A percentile compares a stretch with the other conserved stretches of the same genome.
These are phyloP conservation scores for Mayetiola destructor DNA, from an alignment of 2,888 invertebrate genomes.

Conservation along the genomic window DNA sequence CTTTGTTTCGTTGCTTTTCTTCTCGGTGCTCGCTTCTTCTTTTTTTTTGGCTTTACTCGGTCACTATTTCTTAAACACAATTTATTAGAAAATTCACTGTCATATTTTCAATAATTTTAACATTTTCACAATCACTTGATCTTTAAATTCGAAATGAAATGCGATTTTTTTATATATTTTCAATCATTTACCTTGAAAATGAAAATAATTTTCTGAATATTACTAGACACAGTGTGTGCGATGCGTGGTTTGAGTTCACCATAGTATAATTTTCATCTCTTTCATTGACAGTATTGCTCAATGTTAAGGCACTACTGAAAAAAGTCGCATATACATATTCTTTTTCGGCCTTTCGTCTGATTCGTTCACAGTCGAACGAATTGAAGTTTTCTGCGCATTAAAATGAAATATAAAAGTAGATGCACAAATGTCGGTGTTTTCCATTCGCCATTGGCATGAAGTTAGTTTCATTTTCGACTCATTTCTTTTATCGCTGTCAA, in stretches of 20 bases:
- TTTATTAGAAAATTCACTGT: neutral
- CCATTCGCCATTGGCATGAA: too few relatives aligned
- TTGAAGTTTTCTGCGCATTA: neutral
- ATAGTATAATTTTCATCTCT: slow-evolving; percentile 12
- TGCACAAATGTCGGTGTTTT: too few relatives aligned
- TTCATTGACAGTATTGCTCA: slow-evolving; percentile 12
- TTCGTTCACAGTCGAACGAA: neutral
- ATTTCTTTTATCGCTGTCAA: too few relatives aligned
- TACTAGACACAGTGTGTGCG: slow-evolving; percentile 9
- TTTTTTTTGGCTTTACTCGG: too few relatives aligned
- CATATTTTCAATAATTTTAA: neutral
- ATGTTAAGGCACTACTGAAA: slow-evolving; percentile 3
- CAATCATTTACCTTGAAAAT: slow-evolving; percentile 1
- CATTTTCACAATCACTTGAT: neutral
- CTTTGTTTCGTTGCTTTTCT: too few relatives aligned
- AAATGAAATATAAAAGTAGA: too few relatives aligned
- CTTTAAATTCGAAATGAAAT: neutral
- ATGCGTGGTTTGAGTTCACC: slow-evolving; percentile 12
- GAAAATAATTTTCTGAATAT: slow-evolving; percentile 4
- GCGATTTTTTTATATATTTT: neutral
- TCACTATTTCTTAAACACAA: too few relatives aligned
- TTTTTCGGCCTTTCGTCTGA: slow-evolving; percentile 8
- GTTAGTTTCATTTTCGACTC: too few relatives aligned
- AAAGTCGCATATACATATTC: slow-evolving; percentile 6
- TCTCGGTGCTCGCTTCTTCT: too few relatives aligned